Evolutionary conservation across 2,797 vertebrate species (phyloP).

Genomic region (Macropodus opercularis): DNA sequence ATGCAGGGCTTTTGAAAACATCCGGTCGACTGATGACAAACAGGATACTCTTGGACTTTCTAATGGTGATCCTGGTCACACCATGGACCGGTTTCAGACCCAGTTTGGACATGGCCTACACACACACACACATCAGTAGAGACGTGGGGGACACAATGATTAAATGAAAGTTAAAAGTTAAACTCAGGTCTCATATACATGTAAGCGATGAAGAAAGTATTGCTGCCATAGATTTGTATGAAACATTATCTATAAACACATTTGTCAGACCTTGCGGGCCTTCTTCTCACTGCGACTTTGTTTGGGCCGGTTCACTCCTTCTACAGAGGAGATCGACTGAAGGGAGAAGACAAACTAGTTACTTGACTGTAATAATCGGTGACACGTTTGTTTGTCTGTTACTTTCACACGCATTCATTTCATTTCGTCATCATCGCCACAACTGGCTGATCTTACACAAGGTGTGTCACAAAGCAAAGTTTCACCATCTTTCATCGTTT

Average conservation of each 20-base stretch:
- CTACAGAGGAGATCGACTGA: slow-evolving; percentile 83
- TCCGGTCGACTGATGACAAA: slow-evolving; percentile 97
- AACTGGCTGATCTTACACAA: not conserved
- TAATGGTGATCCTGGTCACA: slow-evolving; percentile 96
- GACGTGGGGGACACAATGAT: not conserved
- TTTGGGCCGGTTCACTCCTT: slow-evolving; percentile 89
- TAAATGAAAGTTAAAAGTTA: not conserved
- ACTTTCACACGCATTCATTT: not conserved
- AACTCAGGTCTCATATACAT: not conserved
- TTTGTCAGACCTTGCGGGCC: slow-evolving; percentile 90
- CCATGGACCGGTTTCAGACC: slow-evolving; percentile 94
- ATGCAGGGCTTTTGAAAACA: slow-evolving; percentile 97
- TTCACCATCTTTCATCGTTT: too few relatives aligned
- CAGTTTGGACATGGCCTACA: slow-evolving; percentile 98
- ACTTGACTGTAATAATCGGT: not conserved
- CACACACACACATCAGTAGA: slow-evolving; percentile 9
- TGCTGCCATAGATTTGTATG: not conserved
- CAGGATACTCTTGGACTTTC: slow-evolving; percentile 98
- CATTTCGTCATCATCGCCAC: not conserved
- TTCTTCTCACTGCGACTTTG: slow-evolving; percentile 99
- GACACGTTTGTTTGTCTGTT: not conserved
- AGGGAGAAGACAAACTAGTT: not conserved
- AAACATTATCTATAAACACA: not conserved
- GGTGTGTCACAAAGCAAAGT: not conserved
- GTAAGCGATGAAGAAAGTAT: not conserved